Conservation (phyloP, 2,113 vertebrate species). For the Microcebus lehilahytsara region DNA sequence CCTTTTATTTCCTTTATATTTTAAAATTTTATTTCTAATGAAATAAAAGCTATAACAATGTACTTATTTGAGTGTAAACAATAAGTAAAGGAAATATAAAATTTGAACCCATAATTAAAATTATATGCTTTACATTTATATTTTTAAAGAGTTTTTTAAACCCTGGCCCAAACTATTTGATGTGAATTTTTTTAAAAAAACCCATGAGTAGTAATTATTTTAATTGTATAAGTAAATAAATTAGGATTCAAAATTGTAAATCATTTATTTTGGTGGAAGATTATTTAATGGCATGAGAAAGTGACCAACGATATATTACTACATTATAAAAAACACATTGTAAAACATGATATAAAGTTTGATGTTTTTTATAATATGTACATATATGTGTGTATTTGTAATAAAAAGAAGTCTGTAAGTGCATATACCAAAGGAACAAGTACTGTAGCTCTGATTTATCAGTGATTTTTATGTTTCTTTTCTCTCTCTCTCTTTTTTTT, state of each 20-base stretch:
- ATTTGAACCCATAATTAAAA: neutral
- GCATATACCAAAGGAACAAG: neutral
- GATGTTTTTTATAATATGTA: neutral
- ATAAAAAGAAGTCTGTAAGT: neutral
- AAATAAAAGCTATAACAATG: neutral
- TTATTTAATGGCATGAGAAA: neutral
- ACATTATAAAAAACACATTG: neutral
- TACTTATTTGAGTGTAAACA: neutral
- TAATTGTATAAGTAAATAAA: constrained; percentile 8
- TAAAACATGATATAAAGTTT: neutral
- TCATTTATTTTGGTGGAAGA: neutral
- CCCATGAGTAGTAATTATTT: neutral
- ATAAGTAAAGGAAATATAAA: neutral
- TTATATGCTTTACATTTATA: neutral
- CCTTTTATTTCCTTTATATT: neutral
- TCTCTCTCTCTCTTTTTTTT: neutral
- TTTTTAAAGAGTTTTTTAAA: neutral
- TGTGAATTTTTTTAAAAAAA: neutral
- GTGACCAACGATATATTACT: neutral
- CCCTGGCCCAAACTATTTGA: neutral
- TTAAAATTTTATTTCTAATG: constrained; percentile 3
- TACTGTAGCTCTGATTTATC: neutral
- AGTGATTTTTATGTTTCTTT: neutral
- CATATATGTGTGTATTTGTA: neutral
- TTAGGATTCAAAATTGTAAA: neutral